Evolutionary conservation across 1,140 invertebrate species (phyloP).

Genomic region (Oedothorax gibbosus): DNA sequence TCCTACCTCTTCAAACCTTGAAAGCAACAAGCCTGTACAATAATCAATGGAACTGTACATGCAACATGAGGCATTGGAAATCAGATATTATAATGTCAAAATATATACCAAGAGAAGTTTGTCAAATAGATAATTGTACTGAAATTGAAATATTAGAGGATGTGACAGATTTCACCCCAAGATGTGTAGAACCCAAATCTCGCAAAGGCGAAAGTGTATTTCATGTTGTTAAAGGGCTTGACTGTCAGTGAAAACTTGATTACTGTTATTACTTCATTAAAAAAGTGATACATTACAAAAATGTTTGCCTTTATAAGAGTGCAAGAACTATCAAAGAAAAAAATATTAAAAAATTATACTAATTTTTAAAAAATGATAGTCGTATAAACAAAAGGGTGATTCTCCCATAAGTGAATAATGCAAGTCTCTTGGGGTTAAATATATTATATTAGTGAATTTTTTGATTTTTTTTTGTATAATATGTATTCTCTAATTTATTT

Average conservation of each 20-base stretch:
- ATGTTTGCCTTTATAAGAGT: too few relatives aligned
- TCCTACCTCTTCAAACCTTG: slow-evolving; percentile 69
- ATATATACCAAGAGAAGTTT: slow-evolving; percentile 63
- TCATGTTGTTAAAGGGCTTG: slow-evolving; percentile 18
- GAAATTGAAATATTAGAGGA: not conserved
- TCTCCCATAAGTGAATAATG: too few relatives aligned
- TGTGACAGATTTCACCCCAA: slow-evolving; percentile 17
- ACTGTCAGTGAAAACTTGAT: slow-evolving; percentile 4
- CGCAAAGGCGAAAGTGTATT: slow-evolving; percentile 28
- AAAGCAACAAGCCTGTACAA: slow-evolving; percentile 74
- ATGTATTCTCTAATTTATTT: too few relatives aligned
- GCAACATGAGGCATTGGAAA: slow-evolving; percentile 76
- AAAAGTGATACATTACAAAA: too few relatives aligned
- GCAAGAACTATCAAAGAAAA: too few relatives aligned
- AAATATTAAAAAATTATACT: too few relatives aligned
- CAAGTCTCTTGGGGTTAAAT: too few relatives aligned
- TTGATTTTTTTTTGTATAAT: too few relatives aligned
- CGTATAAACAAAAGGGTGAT: too few relatives aligned
- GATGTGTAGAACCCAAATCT: slow-evolving; percentile 34
- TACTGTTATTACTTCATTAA: too few relatives aligned
- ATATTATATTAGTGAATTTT: too few relatives aligned
- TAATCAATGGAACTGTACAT: slow-evolving; percentile 80
- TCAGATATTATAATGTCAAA: slow-evolving; percentile 68
- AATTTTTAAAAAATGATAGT: too few relatives aligned
- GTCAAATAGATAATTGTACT: not conserved